Evolutionary conservation across 2,797 vertebrate species (phyloP).

Genomic region (Xenentodon cancila): DNA sequence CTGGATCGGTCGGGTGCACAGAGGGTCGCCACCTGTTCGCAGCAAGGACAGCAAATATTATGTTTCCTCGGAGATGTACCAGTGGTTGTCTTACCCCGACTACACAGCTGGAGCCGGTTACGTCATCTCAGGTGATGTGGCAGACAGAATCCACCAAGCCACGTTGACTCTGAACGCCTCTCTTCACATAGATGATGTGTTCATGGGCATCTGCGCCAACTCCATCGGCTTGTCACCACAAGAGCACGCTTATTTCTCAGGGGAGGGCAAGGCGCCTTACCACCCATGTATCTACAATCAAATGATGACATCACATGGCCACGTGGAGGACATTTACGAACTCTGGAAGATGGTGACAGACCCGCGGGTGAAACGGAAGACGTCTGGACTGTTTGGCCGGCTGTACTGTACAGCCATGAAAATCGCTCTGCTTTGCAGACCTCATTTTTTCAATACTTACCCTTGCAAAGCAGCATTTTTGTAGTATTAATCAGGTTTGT

Average conservation of each 20-base stretch:
- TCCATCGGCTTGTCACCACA: slow-evolving; percentile 89
- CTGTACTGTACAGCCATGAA: slow-evolving; percentile 90
- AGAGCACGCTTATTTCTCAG: slow-evolving; percentile 90
- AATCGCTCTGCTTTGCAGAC: slow-evolving; percentile 87
- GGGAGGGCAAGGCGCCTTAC: slow-evolving; percentile 91
- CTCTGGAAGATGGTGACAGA: slow-evolving; percentile 89
- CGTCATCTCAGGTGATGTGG: slow-evolving; percentile 90
- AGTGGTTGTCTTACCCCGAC: slow-evolving; percentile 92
- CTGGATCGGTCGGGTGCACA: slow-evolving; percentile 93
- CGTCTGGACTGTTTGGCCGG: slow-evolving; percentile 82
- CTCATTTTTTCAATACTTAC: slow-evolving; percentile 82
- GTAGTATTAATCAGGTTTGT: slow-evolving; percentile 56
- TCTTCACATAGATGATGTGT: slow-evolving; percentile 96
- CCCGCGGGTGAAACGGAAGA: slow-evolving; percentile 80
- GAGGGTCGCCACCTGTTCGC: slow-evolving; percentile 88
- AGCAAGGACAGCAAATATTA: slow-evolving; percentile 93
- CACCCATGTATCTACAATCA: slow-evolving; percentile 93
- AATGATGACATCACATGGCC: slow-evolving; percentile 98
- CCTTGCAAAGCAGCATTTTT: slow-evolving; percentile 91
- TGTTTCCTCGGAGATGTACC: slow-evolving; percentile 91
- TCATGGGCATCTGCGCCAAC: slow-evolving; percentile 96
- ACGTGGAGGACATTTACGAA: slow-evolving; percentile 85
- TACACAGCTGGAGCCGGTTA: slow-evolving; percentile 95
- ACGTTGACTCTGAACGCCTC: slow-evolving; percentile 90
- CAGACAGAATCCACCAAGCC: slow-evolving; percentile 88